Evolutionary conservation across 1,140 invertebrate species (phyloP), one percentile per base, ranked within the genome.

Genomic region (Zaprionus nigranus): DNA sequence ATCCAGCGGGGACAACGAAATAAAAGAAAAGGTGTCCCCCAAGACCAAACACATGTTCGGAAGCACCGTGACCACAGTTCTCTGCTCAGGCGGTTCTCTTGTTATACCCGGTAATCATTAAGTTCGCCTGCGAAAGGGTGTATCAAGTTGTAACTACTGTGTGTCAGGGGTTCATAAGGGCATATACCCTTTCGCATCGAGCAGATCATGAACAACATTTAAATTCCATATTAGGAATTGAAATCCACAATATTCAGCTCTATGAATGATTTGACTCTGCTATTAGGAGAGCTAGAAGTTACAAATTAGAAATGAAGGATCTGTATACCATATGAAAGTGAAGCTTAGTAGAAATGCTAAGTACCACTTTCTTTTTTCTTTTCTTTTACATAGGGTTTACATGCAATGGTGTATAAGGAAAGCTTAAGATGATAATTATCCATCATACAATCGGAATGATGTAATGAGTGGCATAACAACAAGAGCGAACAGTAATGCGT

Each of bases 21-120:
- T 51, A 12, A 20, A 51, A 51, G 20, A 24, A 51, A 51, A 51
- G 20, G 46, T 51, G 0, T 51, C 12, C 13, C 24, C 15, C 40
- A 49, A 22, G 43, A 34, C 64, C 28, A 56, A 68, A 81, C 73
- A 78, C 81, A 75, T 81, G 75, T 84, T 90, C 85, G 75, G 84
- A 81, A 88, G 84, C 84, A 73, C 53, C 51, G 62, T 28, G 34
- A 26, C 57, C 51, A 26, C 56, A 78, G 66, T 67, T 51, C 26
- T 17, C 9, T 57, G 38, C 54, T 46, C 30, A 51, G 20, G 20
- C 46, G 46, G 46, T 24, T 51, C 46, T 20, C 46, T 51, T 20
- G 20, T 22, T 5, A 51, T 51, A 51, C 46, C 20, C 17, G n/a
- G 11, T 51, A 46, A 17, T 17, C 46, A 22, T 22, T 5, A 3